These are phyloP conservation scores for Patagioenas fasciata DNA, from an alignment of 2,113 vertebrate genomes.

Conservation along the genomic window DNA sequence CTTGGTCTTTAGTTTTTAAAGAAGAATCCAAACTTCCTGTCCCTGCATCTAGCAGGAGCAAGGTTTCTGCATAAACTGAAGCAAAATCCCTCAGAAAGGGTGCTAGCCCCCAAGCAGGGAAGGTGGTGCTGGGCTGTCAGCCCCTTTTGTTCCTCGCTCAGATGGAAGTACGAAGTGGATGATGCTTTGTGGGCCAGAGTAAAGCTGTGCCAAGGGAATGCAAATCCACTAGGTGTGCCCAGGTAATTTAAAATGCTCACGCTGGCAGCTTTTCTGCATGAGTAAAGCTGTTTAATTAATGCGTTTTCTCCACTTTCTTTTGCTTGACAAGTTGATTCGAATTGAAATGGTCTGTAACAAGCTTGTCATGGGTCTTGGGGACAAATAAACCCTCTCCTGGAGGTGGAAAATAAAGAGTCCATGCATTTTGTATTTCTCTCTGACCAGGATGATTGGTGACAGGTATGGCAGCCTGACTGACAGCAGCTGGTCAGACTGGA, in stretches of 20 bases:
- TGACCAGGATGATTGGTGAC: background rate
- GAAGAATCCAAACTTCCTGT: conserved; percentile 79
- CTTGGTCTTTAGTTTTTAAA: conserved; percentile 71
- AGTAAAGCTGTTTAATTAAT: conserved; percentile 89
- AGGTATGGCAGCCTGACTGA: background rate
- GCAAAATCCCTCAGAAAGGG: conserved; percentile 71
- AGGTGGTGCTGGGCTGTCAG: conserved; percentile 84
- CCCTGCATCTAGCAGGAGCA: conserved; percentile 63
- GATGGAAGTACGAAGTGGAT: conserved; percentile 89
- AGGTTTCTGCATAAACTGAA: conserved; percentile 76
- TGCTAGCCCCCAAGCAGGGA: conserved; percentile 75
- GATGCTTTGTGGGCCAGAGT: conserved; percentile 84
- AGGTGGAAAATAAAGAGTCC: conserved; percentile 54
- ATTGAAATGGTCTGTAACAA: conserved; percentile 71
- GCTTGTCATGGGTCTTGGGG: conserved; percentile 68
- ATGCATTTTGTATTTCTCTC: conserved; percentile 25
- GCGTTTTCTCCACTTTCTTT: conserved; percentile 81
- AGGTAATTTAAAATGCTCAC: conserved; percentile 90
- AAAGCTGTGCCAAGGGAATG: conserved; percentile 91
- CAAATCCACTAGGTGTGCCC: conserved; percentile 91
- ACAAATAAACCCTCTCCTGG: conserved; percentile 64
- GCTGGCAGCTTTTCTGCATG: conserved; percentile 91
- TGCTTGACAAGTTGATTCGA: conserved; percentile 74
- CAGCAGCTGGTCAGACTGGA: rapidly evolving
- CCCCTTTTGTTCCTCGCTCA: conserved; percentile 83